Evolutionary conservation across 2,113 vertebrate genomes (phyloP).

Genomic region (Notothenia coriiceps): DNA sequence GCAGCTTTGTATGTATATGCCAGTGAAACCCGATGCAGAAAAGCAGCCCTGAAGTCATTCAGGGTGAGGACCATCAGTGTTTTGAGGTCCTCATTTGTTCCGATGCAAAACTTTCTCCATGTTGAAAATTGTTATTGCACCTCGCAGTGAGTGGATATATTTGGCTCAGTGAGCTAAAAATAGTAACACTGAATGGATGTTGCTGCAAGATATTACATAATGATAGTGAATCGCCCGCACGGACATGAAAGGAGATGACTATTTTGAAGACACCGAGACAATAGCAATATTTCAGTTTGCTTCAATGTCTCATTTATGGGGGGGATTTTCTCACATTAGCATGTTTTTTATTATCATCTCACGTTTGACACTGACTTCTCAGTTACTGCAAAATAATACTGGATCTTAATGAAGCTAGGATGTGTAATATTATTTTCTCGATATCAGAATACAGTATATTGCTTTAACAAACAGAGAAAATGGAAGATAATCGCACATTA

Average conservation of each 20-base stretch:
- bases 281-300: constrained; percentile 3
- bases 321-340: not conserved
- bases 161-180: constrained; percentile 56
- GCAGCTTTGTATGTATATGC: not conserved
- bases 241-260: constrained; percentile 49
- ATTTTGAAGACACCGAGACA: constrained; percentile 50
- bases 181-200: constrained; percentile 69
- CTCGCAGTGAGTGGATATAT: constrained; percentile 53
- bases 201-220: constrained; percentile 73
- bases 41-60: not conserved
- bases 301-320: not conserved
- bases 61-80: not conserved
- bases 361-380: constrained; percentile 10
- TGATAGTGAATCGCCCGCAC: constrained; percentile 59
- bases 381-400: constrained; percentile 5
- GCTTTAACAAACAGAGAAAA: not conserved
- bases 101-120: constrained; percentile 28
- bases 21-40: not conserved
- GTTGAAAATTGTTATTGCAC: constrained; percentile 37
- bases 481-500: not conserved
- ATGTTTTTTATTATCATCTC: not conserved
- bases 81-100: constrained; percentile 26
- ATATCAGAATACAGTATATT: not conserved
- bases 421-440: not conserved
- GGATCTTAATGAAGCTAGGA: not conserved